Percentiles rank a stretch among this genome's conserved stretches.
phyloP scores from a whole-genome alignment of 2,113 vertebrate species.

The Mustela nigripes region DNA sequence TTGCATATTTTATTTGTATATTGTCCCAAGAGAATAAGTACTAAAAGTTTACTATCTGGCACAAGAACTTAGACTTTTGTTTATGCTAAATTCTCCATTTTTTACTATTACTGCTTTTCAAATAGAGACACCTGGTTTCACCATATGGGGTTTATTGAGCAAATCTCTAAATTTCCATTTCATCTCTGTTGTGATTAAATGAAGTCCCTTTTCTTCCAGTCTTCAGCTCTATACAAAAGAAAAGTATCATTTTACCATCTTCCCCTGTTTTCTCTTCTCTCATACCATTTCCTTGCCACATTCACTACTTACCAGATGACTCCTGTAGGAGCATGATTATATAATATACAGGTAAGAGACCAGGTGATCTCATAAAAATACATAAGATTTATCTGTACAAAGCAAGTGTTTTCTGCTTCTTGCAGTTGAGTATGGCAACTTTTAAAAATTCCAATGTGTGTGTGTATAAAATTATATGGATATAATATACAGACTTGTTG shows the following conservation, averaged over 20 bases:
- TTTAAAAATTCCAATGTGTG: background rate
- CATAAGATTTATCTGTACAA: background rate
- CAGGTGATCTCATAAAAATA: background rate
- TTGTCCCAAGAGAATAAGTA: background rate
- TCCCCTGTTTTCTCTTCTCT: background rate
- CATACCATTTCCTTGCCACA: background rate
- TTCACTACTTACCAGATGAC: background rate
- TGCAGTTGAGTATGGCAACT: background rate
- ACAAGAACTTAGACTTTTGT: background rate
- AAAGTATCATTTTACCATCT: accelerated
- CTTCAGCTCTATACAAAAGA: background rate
- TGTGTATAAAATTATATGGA: no score
- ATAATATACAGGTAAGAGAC: background rate
- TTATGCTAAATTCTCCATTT: background rate
- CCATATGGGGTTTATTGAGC: background rate
- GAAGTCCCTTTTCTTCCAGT: background rate
- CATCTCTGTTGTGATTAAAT: background rate
- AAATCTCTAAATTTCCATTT: background rate
- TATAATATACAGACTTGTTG: no score
- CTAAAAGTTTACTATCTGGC: background rate
- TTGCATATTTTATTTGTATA: background rate
- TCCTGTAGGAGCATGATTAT: background rate
- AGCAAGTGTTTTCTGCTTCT: background rate
- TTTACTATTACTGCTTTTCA: background rate
- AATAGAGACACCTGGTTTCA: background rate